These are phyloP conservation scores for Leptinotarsa peninsularis DNA, from an alignment of 2,888 invertebrate genomes.

Conservation along the genomic window DNA sequence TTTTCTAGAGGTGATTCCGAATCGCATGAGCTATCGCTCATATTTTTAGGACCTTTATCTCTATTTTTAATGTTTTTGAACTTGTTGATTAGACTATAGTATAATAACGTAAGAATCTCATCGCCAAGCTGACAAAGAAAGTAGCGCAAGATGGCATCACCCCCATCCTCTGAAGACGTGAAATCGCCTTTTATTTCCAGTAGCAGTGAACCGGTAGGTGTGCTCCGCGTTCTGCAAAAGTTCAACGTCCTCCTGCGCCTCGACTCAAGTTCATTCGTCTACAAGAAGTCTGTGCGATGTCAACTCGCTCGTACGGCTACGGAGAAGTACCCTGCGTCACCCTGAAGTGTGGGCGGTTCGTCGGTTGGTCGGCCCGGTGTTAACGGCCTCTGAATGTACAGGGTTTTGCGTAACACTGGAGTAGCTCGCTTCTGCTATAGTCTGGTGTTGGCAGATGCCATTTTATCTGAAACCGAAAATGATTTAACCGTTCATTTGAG, in stretches of 20 bases:
- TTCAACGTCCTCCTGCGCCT: conserved; percentile 37
- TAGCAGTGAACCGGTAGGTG: conserved; percentile 39
- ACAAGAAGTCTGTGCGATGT: conserved; percentile 43
- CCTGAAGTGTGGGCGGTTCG: conserved; percentile 28
- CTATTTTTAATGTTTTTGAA: too few species aligned
- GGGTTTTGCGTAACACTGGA: conserved; percentile 7
- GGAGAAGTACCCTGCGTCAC: conserved; percentile 22
- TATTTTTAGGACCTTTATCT: too few species aligned
- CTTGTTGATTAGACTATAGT: too few species aligned
- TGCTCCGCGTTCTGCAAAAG: conserved; percentile 27
- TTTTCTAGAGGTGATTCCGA: too few species aligned
- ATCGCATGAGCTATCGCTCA: too few species aligned
- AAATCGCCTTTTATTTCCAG: conserved; percentile 15
- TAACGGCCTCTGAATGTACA: conserved; percentile 44
- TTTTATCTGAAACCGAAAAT: too few species aligned
- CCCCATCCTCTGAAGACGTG: conserved; percentile 6
- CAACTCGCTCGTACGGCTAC: conserved; percentile 19
- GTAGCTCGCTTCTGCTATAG: not conserved
- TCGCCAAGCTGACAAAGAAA: not conserved
- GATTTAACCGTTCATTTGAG: too few species aligned
- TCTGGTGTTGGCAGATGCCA: too few species aligned
- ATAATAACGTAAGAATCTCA: too few species aligned
- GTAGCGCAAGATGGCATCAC: not conserved
- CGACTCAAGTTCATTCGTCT: conserved; percentile 47
- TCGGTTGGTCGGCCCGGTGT: conserved; percentile 34